Percentiles rank a stretch among this genome's conserved stretches.
These are phyloP conservation scores for Leucania comma DNA, from an alignment of 2,888 invertebrate genomes.

Conservation along the genomic window DNA sequence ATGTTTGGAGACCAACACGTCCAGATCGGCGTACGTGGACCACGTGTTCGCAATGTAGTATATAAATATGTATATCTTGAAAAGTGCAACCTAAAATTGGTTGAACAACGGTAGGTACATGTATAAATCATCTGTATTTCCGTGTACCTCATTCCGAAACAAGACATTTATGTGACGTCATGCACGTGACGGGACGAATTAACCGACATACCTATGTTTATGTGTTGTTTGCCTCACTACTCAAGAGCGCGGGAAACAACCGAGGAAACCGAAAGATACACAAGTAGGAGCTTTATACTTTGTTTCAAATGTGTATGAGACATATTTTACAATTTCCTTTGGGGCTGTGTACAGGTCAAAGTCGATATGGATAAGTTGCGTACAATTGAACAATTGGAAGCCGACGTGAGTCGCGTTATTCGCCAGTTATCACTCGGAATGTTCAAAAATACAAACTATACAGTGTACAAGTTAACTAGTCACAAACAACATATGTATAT, in stretches of 20 bases:
- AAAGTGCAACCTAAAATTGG: neutral
- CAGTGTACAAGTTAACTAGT: no score
- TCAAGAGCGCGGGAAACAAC: slow-evolving; percentile 26
- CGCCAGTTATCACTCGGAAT: no score
- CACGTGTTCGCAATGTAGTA: no score
- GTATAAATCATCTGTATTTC: slow-evolving; percentile 4
- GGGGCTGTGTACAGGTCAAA: no score
- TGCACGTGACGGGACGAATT: slow-evolving; percentile 27
- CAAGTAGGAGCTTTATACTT: slow-evolving; percentile 5
- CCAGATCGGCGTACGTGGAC: no score
- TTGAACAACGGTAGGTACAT: neutral
- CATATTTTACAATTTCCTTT: neutral
- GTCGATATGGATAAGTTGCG: no score
- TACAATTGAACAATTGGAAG: no score
- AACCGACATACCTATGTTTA: slow-evolving; percentile 9
- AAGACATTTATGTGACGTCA: slow-evolving; percentile 25
- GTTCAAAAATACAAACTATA: no score
- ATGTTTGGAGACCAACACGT: no score
- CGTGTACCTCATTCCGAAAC: neutral
- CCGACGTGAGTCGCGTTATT: no score
- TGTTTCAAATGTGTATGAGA: slow-evolving; percentile 15
- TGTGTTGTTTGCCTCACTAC: slow-evolving; percentile 12
- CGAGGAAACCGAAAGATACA: slow-evolving; percentile 5
- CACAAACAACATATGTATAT: no score
- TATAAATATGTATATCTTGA: neutral